Base-by-base conservation (phyloP, 2,888 invertebrate genomes). In the Spilarctia lutea region DNA sequence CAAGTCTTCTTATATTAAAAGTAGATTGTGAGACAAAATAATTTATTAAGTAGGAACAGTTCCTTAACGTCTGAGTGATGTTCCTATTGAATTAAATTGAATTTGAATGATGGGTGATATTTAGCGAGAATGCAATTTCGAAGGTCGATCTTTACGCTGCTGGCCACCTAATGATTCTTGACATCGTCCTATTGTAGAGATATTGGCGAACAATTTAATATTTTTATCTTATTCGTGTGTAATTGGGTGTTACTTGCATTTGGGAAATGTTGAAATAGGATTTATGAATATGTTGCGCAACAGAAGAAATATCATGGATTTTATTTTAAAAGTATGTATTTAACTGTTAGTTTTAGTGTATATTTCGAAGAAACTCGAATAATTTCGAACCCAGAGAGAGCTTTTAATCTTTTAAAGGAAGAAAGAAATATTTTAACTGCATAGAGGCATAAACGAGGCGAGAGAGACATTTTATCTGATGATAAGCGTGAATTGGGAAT, bases 151-250 rank as follows among this genome's bases (percentile, higher is more conserved):
- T 65, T 56, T 74, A 80, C 76, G 74, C 42, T 52, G 65, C 4
- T 10, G 33, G 18, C 74, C 71, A 70, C 66, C 78, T 81, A 75
- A 74, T 74, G 82, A 75, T 65, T 66, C 79, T 69, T 83, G 76
- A 77, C 79, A 81, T 39, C 71, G 60, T 60, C 68, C 81, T 74
- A 74, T 65, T 68, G 65, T 68, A 52, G 35, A 30, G 68, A 70
- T 81, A 74, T 74, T 71, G 68, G 35, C 68, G 72, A 27, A 72
- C 67, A 82, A 79, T 73, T 11, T 56, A 39, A 39, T 66, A 33
- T 52, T 71, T 71, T 48, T 30, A n/a, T 56, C 18, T 56, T 16
- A 20, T 33, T 33, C 52, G 16, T 56, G 69, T 69, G 69, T 56
- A 69, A 69, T 56, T 69, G 69, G 7, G 45, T 68, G 68, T 68